Conservation (phyloP, 2,797 vertebrate species). For the Hylomyscus alleni region DNA sequence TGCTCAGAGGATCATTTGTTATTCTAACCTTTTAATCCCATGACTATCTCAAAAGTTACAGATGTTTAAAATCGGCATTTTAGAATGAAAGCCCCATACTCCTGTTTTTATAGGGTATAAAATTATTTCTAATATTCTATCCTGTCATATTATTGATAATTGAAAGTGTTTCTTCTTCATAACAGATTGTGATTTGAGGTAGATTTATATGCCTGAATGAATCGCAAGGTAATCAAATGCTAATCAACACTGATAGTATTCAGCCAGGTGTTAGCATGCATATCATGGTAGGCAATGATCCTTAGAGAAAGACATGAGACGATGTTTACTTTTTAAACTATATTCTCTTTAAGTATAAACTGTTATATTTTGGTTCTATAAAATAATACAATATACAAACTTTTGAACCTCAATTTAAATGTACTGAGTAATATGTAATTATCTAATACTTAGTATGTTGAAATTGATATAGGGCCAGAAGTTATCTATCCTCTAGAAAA, state of each 20-base stretch:
- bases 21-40: neutral
- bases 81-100: neutral
- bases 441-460: slow-evolving; percentile 48
- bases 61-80: neutral
- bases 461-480: slow-evolving; percentile 34
- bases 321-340: neutral
- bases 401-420: slow-evolving; percentile 66
- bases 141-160: neutral
- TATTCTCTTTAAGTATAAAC: neutral
- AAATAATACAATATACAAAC: slow-evolving; percentile 26
- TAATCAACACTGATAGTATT: neutral
- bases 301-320: too few relatives aligned
- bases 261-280: neutral
- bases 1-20: neutral
- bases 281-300: neutral
- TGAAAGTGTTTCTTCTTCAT: neutral
- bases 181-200: slow-evolving; percentile 1
- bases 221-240: too few relatives aligned
- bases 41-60: neutral
- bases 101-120: neutral
- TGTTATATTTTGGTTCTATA: neutral
- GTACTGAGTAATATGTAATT: neutral
- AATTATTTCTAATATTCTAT: neutral
- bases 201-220: neutral
- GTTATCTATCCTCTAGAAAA: slow-evolving; percentile 22